Conservation (phyloP, 2,797 vertebrate species). For the Tympanoctomys barrerae region DNA sequence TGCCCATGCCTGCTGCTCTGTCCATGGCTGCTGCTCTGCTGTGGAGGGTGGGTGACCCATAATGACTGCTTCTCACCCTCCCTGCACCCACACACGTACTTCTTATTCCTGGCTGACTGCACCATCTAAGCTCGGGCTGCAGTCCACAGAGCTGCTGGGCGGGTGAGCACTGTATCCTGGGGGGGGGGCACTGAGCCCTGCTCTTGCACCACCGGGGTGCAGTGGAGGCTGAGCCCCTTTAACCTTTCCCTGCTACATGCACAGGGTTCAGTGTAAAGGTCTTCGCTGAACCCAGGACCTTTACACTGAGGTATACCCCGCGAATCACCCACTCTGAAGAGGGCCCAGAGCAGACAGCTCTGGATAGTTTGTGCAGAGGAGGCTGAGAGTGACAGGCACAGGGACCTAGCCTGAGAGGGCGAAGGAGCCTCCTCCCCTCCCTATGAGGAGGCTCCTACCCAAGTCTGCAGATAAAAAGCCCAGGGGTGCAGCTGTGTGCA, state of each 20-base stretch:
- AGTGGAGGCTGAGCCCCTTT: neutral
- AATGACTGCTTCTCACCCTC: neutral
- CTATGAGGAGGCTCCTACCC: neutral
- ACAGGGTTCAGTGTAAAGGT: neutral
- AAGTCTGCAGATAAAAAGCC: neutral
- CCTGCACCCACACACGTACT: neutral
- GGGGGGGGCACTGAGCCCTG: neutral
- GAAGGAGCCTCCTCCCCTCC: neutral
- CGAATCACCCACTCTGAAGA: neutral
- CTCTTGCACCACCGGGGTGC: neutral
- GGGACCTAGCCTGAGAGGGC: neutral
- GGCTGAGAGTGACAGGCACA: neutral
- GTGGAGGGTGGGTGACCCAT: too few relatives aligned
- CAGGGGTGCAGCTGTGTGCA: fast-evolving
- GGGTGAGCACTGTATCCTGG: neutral
- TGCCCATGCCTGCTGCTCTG: fast-evolving
- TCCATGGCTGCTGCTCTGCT: neutral
- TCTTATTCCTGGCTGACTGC: neutral
- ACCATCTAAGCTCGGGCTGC: neutral
- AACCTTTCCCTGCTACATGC: neutral
- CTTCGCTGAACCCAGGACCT: neutral
- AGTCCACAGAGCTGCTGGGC: neutral
- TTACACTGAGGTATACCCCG: neutral
- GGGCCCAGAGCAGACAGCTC: neutral
- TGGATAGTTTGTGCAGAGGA: neutral